Base-by-base conservation (phyloP, 1,140 invertebrate genomes). In the Microplitis mediator region DNA sequence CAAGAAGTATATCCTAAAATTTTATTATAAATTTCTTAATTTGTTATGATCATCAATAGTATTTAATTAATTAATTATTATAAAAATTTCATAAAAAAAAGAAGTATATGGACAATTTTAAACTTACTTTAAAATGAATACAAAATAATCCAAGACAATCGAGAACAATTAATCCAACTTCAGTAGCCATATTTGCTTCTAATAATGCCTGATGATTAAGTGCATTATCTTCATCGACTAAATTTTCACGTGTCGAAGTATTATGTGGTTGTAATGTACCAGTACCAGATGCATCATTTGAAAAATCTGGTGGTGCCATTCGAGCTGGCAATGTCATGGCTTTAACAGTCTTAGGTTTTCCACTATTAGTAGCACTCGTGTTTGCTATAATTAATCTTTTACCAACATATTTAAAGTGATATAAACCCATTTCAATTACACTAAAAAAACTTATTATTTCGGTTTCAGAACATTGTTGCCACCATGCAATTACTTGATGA, bases 361-460 rank as follows among this genome's bases (percentile, higher is more conserved):
- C 87, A 69, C 83, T 87, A 76, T 86, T 89, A 81, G 87, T 85
- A 73, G 76, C 75, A 8, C 78, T 75, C 35, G 23, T 51, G 32
- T 80, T 84, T 51, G 88, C 85, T 1, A 90, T 82, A 45, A 95
- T 92, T 79, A 92, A 92, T 79, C 93, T 92, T 72, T 93, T 93
- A 4, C 96, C 96, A 14, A 92, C 87, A 80, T 98, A 98, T 77
- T 94, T 93, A 80, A 98, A 97, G 81, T 96, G 94, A 83, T 95
- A 90, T 32, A 97, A 86, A 78, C 93, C 95, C 81, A 95, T 89
- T 84, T 95, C 93, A 65, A 96, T 86, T 56, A 95, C 87, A 66
- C 91, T 91, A 80, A 96, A 95, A 84, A 96, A 95, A 60, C 91
- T 91, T 13, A 94, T 86, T 36, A 95, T 89, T 76, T 95, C 93